Evolutionary conservation across 2,113 vertebrate species (phyloP).

Genomic region (Herpailurus yagouaroundi): DNA sequence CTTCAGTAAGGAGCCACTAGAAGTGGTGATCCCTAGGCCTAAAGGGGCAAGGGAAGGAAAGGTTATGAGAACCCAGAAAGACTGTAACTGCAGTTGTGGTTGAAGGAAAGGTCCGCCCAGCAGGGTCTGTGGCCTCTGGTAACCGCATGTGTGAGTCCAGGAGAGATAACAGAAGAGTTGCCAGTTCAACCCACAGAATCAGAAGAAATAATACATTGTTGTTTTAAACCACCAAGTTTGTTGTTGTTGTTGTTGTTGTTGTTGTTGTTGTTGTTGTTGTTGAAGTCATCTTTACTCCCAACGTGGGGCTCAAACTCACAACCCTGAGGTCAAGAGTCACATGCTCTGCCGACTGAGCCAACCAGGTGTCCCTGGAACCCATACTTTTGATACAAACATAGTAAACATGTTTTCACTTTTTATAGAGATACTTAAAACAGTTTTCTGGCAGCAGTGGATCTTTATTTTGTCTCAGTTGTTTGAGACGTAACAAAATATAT

Average conservation of each 20-base stretch:
- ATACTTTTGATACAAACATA: conserved; percentile 2
- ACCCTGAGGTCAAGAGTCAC: background rate
- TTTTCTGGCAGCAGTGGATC: background rate
- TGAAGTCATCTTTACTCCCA: background rate
- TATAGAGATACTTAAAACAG: background rate
- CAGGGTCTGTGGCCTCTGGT: background rate
- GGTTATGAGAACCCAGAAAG: background rate
- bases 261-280: background rate
- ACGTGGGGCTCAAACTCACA: background rate
- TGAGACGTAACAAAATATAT: conserved; percentile 26
- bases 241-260: background rate
- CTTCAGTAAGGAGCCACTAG: background rate
- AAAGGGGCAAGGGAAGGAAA: background rate
- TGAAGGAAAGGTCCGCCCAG: background rate
- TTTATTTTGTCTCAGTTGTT: conserved; percentile 51
- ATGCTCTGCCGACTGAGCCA: background rate
- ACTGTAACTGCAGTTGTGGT: background rate
- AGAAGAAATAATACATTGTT: background rate
- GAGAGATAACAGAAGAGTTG: background rate
- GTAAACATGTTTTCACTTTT: conserved; percentile 24
- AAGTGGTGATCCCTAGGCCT: background rate
- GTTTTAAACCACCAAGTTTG: conserved; percentile 1
- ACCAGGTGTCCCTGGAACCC: background rate
- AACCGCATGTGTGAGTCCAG: background rate
- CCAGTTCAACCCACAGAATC: background rate